Evolutionary conservation across 2,113 vertebrate species (phyloP).

Genomic region (Otis tarda): DNA sequence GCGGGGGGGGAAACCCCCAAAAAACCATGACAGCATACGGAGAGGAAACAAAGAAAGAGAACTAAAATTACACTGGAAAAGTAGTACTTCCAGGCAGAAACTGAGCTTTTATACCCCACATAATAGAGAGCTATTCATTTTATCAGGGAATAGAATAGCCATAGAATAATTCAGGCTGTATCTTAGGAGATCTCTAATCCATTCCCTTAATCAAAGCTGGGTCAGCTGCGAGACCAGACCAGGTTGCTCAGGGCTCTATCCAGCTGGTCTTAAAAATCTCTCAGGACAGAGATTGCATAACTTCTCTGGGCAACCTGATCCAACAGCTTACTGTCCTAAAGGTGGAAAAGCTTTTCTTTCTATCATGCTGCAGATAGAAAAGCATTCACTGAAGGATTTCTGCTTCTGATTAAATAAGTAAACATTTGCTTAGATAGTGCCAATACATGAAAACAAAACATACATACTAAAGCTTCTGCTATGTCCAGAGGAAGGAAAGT

Average conservation of each 20-base stretch:
- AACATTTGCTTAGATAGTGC: neutral
- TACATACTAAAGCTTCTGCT: neutral
- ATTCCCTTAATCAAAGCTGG: neutral
- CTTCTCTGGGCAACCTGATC: neutral
- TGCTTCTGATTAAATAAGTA: neutral
- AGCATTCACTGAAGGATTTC: neutral
- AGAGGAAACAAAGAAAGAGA: neutral
- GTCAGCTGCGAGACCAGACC: neutral
- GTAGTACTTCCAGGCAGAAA: neutral
- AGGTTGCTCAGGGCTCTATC: neutral
- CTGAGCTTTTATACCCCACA: neutral
- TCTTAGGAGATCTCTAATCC: neutral
- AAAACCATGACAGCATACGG: neutral
- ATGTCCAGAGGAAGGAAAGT: neutral
- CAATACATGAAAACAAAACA: neutral
- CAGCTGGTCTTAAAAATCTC: neutral
- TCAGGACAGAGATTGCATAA: neutral
- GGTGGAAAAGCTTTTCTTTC: neutral
- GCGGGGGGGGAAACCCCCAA: no score
- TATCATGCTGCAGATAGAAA: neutral
- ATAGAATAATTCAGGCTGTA: neutral
- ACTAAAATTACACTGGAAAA: neutral
- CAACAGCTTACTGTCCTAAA: neutral
- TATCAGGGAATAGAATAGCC: neutral
- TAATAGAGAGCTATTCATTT: neutral